A percentile compares a stretch with the other conserved stretches of the same genome.
Evolutionary conservation across 1,140 invertebrate genomes (phyloP).

Genomic region (Papilio polyxenes): DNA sequence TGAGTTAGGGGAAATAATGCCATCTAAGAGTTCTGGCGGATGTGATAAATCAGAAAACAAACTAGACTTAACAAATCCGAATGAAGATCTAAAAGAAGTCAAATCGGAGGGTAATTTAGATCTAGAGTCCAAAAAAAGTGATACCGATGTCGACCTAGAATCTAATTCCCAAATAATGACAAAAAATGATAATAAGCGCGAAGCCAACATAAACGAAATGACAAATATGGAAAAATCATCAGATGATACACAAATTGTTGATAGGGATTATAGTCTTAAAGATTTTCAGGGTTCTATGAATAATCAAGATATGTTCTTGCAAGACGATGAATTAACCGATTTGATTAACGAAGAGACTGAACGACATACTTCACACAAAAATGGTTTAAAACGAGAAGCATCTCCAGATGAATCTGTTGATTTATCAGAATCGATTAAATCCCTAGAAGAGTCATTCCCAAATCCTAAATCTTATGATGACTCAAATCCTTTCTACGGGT

Average conservation of each 20-base stretch:
- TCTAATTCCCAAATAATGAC: constrained; percentile 17
- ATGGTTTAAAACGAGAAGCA: constrained; percentile 58
- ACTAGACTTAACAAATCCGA: constrained; percentile 14
- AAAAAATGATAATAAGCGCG: constrained; percentile 62
- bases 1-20: constrained; percentile 35
- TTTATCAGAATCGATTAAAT: constrained; percentile 56
- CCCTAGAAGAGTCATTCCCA: constrained; percentile 72
- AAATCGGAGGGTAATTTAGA: constrained; percentile 46
- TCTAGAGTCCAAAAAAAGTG: constrained; percentile 45
- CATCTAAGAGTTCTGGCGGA: constrained; percentile 36
- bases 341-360: constrained; percentile 50
- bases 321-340: constrained; percentile 57
- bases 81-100: constrained; percentile 31
- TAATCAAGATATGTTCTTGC: constrained; percentile 50
- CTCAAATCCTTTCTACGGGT: constrained; percentile 50
- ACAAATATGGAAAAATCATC: constrained; percentile 38
- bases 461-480: constrained; percentile 53
- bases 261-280: constrained; percentile 42
- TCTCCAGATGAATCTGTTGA: constrained; percentile 44
- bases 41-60: constrained; percentile 35
- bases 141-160: constrained; percentile 40
- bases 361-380: constrained; percentile 44
- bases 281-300: constrained; percentile 46
- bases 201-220: constrained; percentile 52
- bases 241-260: constrained; percentile 41